Base-by-base conservation (phyloP, 2,797 vertebrate genomes). In the Chloroceryle inda region DNA sequence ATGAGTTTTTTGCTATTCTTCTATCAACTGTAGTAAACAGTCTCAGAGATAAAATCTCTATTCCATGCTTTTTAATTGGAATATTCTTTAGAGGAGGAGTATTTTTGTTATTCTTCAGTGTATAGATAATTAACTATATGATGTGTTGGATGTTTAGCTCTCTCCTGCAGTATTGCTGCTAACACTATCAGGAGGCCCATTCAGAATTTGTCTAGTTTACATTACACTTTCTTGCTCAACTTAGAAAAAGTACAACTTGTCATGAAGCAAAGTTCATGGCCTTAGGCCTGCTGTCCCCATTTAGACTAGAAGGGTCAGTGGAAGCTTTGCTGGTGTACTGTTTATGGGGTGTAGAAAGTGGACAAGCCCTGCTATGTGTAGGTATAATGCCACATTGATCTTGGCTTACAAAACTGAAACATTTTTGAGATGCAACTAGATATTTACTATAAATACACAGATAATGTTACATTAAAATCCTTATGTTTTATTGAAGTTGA, bases 1-100 rank as follows among this genome's bases (percentile, higher is more conserved):
- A 79, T 52, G 8, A 92, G 72, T 66, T 73, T 92, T 89, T 86
- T 91, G n/a, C 71, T 92, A 8, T 55, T 77, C 15, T 81, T 95
- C 69, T 79, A 58, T 38, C 74, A 55, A 77, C 5, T 62, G 49
- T 52, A 96, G 96, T 68, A 88, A 53, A 85, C 19, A 11, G 14
- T 84, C 73, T 80, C 49, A 71, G 73, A 66, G 16, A 56, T 58
- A 85, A 94, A 88, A 40, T 50, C 10, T 73, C 27, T 44, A 58
- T 62, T 86, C 85, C 69, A 53, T 72, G 11, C 22, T 82, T 94
- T 94, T 88, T 88, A 84, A 91, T 37, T 84, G 58, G 38, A 85
- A 75, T 91, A 95, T 91, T 66, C 62, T 66, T 68, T 78, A 69
- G 42, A 93, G 69, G 26, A 74, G 15, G 38, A 85, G 19, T 19